Percentiles rank a stretch among this genome's conserved stretches.
Evolutionary conservation across 2,888 invertebrate species (phyloP).

Genomic region (Phrixothrix hirtus): DNA sequence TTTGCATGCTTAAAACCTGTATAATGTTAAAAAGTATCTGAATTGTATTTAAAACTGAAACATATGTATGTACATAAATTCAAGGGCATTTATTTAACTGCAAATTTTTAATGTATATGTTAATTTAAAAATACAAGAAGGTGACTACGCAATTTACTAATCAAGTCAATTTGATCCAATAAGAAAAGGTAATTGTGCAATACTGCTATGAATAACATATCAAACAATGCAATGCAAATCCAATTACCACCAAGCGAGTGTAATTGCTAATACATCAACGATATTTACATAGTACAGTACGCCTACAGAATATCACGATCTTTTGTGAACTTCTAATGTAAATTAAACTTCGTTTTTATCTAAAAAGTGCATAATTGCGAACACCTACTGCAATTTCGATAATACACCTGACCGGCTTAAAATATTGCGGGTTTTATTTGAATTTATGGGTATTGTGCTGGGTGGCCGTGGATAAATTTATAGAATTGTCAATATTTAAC

Average conservation of each 20-base stretch:
- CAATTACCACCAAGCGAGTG: constrained; percentile 30
- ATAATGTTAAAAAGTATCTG: no score
- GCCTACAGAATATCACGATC: constrained; percentile 27
- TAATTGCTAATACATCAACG: constrained; percentile 31
- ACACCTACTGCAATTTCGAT: no score
- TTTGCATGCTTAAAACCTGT: no score
- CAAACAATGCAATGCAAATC: constrained; percentile 30
- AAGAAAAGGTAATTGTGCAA: constrained; percentile 18
- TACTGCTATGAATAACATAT: constrained; percentile 31
- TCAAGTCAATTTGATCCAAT: constrained; percentile 10
- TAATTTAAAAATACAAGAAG: neutral
- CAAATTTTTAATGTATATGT: no score
- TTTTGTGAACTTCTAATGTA: constrained; percentile 12
- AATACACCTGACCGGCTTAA: no score
- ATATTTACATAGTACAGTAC: constrained; percentile 30
- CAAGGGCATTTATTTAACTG: no score
- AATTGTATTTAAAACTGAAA: no score
- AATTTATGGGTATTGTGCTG: no score
- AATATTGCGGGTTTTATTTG: no score
- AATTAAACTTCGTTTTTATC: constrained; percentile 21
- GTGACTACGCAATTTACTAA: constrained; percentile 4
- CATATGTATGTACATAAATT: no score
- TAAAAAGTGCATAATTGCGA: constrained; percentile 18
- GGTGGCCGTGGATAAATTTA: no score
- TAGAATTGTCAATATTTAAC: no score